Evolutionary conservation across 2,888 invertebrate species (phyloP), one percentile per base, ranked within the genome.

Genomic region (Ophioninae sp.): DNA sequence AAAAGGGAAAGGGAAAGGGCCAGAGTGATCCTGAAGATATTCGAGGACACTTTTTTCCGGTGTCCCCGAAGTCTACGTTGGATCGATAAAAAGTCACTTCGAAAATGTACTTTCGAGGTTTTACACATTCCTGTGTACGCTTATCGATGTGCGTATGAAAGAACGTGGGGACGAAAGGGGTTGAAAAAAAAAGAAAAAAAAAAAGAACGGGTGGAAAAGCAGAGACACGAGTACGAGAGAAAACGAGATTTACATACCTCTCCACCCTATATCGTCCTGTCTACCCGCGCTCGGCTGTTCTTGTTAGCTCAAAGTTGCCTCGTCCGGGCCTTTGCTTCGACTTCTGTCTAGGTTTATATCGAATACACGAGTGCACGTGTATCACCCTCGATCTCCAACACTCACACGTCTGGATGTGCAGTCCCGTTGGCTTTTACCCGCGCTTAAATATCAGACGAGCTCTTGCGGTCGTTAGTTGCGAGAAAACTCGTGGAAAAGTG

Each of bases 251-350:
- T 89, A 89, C 89, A 89, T 89, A 89, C 89, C 88, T 87, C 87
- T 87, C 87, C 82, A 75, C 67, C 56, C 72, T 63, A 71, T 87
- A 71, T 87, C 87, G 83, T 75, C 76, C 64, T 76, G 68, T 61
- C 74, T 69, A 59, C 67, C 76, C 56, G 85, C 83, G 81, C 79
- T 82, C 84, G 85, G 85, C 85, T 85, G 85, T 89, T 90, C 91
- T 91, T 91, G 91, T 91, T 91, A 91, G 90, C 87, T 89, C 85
- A 90, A 90, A 91, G 89, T 91, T 91, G 89, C 91, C 86, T 88
- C 90, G 89, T 90, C 89, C 88, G 90, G 89, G 87, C 85, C 88
- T 83, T 83, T 30, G 59, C 22, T 71, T 79, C 69, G 69, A 72
- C 68, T 61, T 65, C 13, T 51, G 51, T 5, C 51, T 13, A 51